phyloP scores from a whole-genome alignment of 2,888 invertebrate genomes.

The Cremastobaeus sp. region DNA sequence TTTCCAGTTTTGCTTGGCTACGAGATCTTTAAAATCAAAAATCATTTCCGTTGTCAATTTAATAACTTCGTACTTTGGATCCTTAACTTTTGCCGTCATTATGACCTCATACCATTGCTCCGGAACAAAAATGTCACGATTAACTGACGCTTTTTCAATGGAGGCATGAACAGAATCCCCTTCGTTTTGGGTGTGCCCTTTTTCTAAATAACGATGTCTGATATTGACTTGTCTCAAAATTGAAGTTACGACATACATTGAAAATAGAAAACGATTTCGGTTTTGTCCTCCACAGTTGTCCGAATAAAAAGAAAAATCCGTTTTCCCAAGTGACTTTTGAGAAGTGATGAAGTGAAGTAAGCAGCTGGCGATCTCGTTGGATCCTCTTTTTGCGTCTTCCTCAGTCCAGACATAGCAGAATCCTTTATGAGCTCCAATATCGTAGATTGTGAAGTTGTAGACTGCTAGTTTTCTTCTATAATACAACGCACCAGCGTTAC shows the following conservation, averaged over 20 bases:
- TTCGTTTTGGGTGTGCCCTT: constrained; percentile 59
- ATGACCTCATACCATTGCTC: constrained; percentile 23
- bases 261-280: constrained; percentile 27
- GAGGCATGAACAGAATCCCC: constrained; percentile 54
- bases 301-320: constrained; percentile 22
- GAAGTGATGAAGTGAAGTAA: constrained; percentile 7
- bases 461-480: constrained; percentile 18
- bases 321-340: neutral
- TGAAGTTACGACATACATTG: constrained; percentile 30
- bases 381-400: constrained; percentile 9
- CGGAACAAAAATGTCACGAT: constrained; percentile 15
- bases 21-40: constrained; percentile 42
- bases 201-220: constrained; percentile 47
- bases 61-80: constrained; percentile 37
- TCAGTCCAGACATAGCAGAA: constrained; percentile 21
- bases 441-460: constrained; percentile 27
- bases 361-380: constrained; percentile 57
- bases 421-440: constrained; percentile 10
- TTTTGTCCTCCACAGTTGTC: constrained; percentile 28
- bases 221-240: constrained; percentile 35
- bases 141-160: no score
- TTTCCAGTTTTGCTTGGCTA: constrained; percentile 36
- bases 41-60: constrained; percentile 21
- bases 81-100: constrained; percentile 23
- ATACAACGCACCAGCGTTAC: constrained; percentile 19